Evolutionary conservation across 2,888 invertebrate species (phyloP), one percentile per base, ranked within the genome.

Genomic region (Ormyrus rosae): DNA sequence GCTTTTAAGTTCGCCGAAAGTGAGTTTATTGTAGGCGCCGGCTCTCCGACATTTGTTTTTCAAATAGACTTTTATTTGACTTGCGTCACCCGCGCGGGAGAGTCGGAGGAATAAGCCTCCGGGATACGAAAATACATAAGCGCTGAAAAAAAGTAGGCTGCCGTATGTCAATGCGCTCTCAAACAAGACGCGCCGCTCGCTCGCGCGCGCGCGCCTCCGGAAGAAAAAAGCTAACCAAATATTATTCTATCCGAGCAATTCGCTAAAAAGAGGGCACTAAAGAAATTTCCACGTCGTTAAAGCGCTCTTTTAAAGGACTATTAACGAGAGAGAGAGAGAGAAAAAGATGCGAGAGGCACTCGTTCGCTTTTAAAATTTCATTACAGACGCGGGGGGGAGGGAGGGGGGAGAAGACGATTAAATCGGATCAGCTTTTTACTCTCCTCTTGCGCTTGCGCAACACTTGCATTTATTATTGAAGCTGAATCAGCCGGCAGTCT

Each of bases 21-120:
- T 60, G 80, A 82, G 82, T 82, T 82, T 80, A 80, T 80, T 69
- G 75, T 65, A 81, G 68, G 78, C 78, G 78, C 80, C 73, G 13
- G n/a, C 61, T 9, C 19, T 13, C 34, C 34, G 78, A 82, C 78
- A 74, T 81, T 81, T 82, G 80, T 81, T 82, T 82, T 81, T 78
- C 75, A 80, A 82, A 82, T 72, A 80, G 80, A 69, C 46, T 81
- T 69, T 75, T 81, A 81, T 82, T 82, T 82, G 82, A 78, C 78
- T 82, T 82, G 78, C 82, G 82, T 82, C 80, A 82, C 64, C 19
- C 19, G 19, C 19, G 19, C 61, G 34, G 19, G 56, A 46, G 69
- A 34, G 34, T 4, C 34, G 34, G 34, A 34, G 34, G 34, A 65
- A 65, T 45, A 61, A 55, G 34, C 34, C 78, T 72, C 45, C 60